These are phyloP conservation scores for Onchidella celtica DNA, from an alignment of 2,888 invertebrate genomes.

Conservation along the genomic window DNA sequence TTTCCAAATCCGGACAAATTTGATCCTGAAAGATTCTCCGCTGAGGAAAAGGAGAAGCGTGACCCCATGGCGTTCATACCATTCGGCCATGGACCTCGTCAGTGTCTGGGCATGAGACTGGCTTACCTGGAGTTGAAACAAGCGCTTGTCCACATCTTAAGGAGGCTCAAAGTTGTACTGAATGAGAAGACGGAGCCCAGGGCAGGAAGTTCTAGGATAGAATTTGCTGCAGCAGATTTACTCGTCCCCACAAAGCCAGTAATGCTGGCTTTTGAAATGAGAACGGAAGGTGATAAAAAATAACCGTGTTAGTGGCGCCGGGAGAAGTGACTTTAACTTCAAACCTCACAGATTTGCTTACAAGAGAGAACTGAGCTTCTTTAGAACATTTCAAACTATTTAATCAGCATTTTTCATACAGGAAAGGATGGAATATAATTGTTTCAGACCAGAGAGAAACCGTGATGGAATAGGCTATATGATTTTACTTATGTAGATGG, in stretches of 20 bases:
- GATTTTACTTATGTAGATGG: too few species aligned
- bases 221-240: conserved; percentile 5
- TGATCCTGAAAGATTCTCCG: conserved; percentile 16
- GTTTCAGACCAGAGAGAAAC: too few species aligned
- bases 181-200: conserved; percentile 23
- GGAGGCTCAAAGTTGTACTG: conserved; percentile 7
- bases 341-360: too few species aligned
- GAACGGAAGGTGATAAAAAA: too few species aligned
- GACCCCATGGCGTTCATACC: not conserved
- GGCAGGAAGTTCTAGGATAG: not conserved
- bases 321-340: too few species aligned
- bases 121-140: conserved; percentile 20
- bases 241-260: conserved; percentile 8
- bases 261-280: conserved; percentile 18
- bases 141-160: conserved; percentile 20
- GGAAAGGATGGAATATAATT: too few species aligned
- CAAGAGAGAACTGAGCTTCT: too few species aligned
- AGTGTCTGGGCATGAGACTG: conserved; percentile 18
- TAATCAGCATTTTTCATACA: too few species aligned
- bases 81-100: conserved; percentile 22
- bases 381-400: too few species aligned
- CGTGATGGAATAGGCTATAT: too few species aligned
- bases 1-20: conserved; percentile 13
- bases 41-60: conserved; percentile 20
- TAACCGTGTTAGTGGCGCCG: too few species aligned